Evolutionary conservation across 2,113 vertebrate genomes (phyloP), one percentile per base, ranked within the genome.

Genomic region (Philantomba maxwellii): DNA sequence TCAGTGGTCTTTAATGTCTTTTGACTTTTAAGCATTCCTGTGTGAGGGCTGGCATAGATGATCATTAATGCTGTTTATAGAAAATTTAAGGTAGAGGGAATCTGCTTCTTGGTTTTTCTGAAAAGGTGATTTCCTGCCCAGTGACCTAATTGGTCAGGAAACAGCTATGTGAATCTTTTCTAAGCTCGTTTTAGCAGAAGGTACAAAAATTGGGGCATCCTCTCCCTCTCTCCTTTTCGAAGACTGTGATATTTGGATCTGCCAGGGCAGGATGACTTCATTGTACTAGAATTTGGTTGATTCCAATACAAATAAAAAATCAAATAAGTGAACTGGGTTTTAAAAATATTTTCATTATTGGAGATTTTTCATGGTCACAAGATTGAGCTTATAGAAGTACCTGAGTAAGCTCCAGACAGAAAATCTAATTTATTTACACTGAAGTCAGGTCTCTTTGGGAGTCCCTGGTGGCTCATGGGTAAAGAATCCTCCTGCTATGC

Each of bases 81-180:
- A 78, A 94, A 91, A 90, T 60, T 80, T 85, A 96, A 95, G 47
- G 80, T 84, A 82, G 45, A 75, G 92, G 62, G 53, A 95, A 94
- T 96, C 49, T 93, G 85, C 57, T 95, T 93, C 92, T 45, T 94
- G 53, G 60, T 45, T 97, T 94, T 98, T 97, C 90, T 88, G 93
- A 95, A 98, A 95, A 97, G 93, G 93, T 94, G 85, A 87, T 93
- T 97, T 97, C 96, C 96, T 97, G 88, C 82, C 77, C 81, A 89
- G 11, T 96, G 97, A 97, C 94, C 93, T 97, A 97, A 75, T 66
- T 97, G 90, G 91, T 95, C 62, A 96, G 82, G 94, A 97, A 98
- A 97, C 39, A 95, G 80, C 93, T 95, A 97, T 93, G n/a, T 91
- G 55, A 95, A 82, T 73, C 70, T 97, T 73, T 23, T 73, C 49